Evolutionary conservation across 2,888 invertebrate species (phyloP).

Genomic region (Diloba caeruleocephala): DNA sequence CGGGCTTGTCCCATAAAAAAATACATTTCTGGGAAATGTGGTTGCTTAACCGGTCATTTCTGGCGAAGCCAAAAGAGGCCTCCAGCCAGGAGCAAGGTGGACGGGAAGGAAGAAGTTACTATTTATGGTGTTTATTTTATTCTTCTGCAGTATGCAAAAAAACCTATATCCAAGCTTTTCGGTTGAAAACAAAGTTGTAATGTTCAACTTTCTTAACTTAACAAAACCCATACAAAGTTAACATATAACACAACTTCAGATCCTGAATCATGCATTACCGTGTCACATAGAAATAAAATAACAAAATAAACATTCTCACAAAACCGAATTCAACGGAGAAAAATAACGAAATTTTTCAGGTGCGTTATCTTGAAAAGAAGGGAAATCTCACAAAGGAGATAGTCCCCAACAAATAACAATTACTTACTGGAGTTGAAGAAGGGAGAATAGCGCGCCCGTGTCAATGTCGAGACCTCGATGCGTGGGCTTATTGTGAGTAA

Average conservation of each 20-base stretch:
- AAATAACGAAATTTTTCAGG: conserved; percentile 60
- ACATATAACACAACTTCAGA: conserved; percentile 26
- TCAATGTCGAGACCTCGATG: conserved; percentile 55
- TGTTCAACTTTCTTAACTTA: conserved; percentile 1
- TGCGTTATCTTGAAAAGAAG: conserved; percentile 57
- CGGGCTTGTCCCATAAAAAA: no score
- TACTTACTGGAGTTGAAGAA: conserved; percentile 62
- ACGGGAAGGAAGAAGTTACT: no score
- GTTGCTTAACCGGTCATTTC: no score
- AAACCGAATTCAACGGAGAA: conserved; percentile 33
- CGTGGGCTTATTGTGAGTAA: conserved; percentile 33
- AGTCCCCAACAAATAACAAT: conserved; percentile 65
- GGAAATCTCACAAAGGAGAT: conserved; percentile 60
- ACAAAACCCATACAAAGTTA: conserved; percentile 19
- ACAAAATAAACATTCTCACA: conserved; percentile 38
- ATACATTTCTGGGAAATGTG: no score
- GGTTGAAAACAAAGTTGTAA: no score
- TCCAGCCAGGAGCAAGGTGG: no score
- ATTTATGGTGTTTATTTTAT: no score
- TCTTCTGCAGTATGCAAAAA: no score
- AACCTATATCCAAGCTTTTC: no score
- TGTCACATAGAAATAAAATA: conserved; percentile 26
- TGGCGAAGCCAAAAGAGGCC: no score
- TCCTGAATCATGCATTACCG: conserved; percentile 12
- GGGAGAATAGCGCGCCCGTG: conserved; percentile 53